phyloP scores from a whole-genome alignment of 2,797 vertebrate genomes.

The Leuciscus waleckii region DNA sequence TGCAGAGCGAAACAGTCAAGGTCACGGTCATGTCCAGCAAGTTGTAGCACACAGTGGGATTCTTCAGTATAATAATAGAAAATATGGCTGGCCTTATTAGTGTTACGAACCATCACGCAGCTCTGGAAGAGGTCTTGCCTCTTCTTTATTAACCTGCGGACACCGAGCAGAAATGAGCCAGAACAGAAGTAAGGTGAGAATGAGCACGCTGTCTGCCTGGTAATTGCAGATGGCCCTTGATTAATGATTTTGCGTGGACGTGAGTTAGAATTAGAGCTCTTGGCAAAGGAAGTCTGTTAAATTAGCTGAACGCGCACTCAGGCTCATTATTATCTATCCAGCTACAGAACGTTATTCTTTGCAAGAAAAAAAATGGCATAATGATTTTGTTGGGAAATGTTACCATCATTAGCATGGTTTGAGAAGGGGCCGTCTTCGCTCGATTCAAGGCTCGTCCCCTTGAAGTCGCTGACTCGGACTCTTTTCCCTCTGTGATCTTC shows the following conservation, averaged over 20 bases:
- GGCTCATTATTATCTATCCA: constrained; percentile 50
- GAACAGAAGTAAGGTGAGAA: constrained; percentile 53
- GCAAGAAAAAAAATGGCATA: constrained; percentile 25
- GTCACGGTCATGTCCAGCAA: constrained; percentile 21
- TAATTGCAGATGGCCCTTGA: constrained; percentile 57
- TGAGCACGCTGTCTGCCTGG: constrained; percentile 43
- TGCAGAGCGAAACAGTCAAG: constrained; percentile 28
- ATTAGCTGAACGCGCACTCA: constrained; percentile 47
- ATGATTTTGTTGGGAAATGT: constrained; percentile 45
- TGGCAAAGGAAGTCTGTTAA: constrained; percentile 49
- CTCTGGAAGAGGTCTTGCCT: constrained; percentile 36
- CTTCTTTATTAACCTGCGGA: constrained; percentile 54
- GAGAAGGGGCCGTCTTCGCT: not conserved
- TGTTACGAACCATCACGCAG: constrained; percentile 39
- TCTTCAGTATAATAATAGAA: constrained; percentile 49
- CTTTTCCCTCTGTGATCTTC: not conserved
- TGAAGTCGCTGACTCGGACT: constrained; percentile 1
- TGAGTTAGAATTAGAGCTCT: constrained; percentile 40
- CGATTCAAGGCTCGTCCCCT: not conserved
- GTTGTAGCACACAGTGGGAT: constrained; percentile 20
- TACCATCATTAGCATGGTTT: constrained; percentile 11
- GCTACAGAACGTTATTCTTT: constrained; percentile 10
- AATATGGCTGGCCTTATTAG: constrained; percentile 48
- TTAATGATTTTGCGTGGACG: constrained; percentile 46
- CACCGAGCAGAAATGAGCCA: constrained; percentile 57